Evolutionary conservation across 1,140 invertebrate genomes (phyloP).

Genomic region (Bombus waltoni): DNA sequence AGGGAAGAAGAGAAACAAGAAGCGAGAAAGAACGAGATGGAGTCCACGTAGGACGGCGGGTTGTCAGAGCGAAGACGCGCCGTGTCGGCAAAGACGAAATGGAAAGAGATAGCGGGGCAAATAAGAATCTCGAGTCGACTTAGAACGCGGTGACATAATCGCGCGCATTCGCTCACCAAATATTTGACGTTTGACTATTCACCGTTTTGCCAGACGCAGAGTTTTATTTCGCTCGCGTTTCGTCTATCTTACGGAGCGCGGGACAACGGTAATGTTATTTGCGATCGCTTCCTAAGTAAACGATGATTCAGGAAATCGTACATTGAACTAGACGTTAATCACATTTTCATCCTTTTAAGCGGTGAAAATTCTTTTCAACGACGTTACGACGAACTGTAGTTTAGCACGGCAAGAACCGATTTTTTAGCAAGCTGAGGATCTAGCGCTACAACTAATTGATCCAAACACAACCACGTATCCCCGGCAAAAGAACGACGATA

Average conservation of each 20-base stretch:
- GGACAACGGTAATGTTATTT: background rate
- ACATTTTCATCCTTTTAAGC: background rate
- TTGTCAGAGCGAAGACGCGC: background rate
- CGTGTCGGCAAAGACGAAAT: slow-evolving; percentile 10
- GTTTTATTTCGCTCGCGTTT: slow-evolving; percentile 2
- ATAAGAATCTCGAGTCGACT: slow-evolving; percentile 41
- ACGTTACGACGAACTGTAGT: background rate
- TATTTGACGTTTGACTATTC: slow-evolving; percentile 49
- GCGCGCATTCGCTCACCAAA: slow-evolving; percentile 56
- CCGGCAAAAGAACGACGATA: background rate
- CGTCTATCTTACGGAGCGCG: background rate
- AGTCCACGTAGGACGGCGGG: background rate
- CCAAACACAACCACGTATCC: background rate
- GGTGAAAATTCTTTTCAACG: background rate
- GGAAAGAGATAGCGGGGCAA: slow-evolving; percentile 49
- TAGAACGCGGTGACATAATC: slow-evolving; percentile 56
- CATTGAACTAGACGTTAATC: background rate
- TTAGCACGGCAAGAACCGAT: background rate
- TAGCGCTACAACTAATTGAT: background rate
- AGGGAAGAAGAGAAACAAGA: too few species aligned
- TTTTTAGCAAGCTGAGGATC: background rate
- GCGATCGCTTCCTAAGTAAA: background rate
- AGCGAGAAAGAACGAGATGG: background rate
- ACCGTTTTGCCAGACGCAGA: background rate
- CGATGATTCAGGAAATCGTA: background rate